These are phyloP conservation scores for Chondrilla cf. caribensis DNA, from an alignment of 37 sponge, comb jelly and placozoan genomes.

Conservation along the genomic window DNA sequence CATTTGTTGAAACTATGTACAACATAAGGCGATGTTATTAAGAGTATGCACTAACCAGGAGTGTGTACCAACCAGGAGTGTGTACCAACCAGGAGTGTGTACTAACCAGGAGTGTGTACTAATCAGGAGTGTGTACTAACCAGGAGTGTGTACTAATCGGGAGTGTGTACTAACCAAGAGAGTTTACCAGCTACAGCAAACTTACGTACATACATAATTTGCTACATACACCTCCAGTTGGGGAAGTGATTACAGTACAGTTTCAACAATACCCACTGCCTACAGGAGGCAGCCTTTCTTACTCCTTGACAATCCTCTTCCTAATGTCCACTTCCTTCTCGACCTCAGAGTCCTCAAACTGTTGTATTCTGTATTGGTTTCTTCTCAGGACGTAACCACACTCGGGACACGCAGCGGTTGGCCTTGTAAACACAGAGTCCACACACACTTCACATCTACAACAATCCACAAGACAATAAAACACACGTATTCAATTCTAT, in stretches of 20 bases:
- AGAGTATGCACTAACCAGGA: background rate
- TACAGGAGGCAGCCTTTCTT: too few relatives aligned
- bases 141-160: too few relatives aligned
- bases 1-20: slow-evolving; percentile 80
- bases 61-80: too few relatives aligned
- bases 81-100: too few relatives aligned
- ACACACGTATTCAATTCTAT: background rate
- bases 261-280: too few relatives aligned
- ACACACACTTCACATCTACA: slow-evolving; percentile 91
- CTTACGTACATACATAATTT: too few relatives aligned
- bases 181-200: too few relatives aligned
- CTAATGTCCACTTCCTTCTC: slow-evolving; percentile 95
- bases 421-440: slow-evolving; percentile 82
- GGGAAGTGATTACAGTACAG: too few relatives aligned
- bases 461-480: background rate
- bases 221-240: too few relatives aligned
- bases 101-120: too few relatives aligned
- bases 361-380: slow-evolving; percentile 73
- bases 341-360: slow-evolving; percentile 86
- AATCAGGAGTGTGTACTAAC: too few relatives aligned
- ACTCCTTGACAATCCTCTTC: slow-evolving; percentile 92
- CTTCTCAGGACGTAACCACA: slow-evolving; percentile 78
- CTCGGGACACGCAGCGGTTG: slow-evolving; percentile 89
- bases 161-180: too few relatives aligned
- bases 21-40: background rate